A percentile compares a stretch with the other conserved stretches of the same genome.
Evolutionary conservation across 2,797 vertebrate species (phyloP).

Genomic region (Erpetoichthys calabaricus): DNA sequence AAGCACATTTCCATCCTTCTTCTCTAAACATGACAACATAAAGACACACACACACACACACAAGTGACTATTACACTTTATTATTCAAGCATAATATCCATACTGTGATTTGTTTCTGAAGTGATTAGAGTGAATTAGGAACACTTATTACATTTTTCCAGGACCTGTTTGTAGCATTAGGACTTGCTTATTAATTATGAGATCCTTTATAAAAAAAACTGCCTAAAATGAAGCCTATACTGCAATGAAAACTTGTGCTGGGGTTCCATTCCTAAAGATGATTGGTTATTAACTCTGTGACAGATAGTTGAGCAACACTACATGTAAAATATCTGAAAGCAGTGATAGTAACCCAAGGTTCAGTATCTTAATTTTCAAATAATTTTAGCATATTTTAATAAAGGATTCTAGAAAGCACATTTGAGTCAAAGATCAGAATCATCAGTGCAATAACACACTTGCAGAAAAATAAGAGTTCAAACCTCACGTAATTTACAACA

Average conservation of each 20-base stretch:
- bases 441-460: too few relatives aligned
- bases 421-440: too few relatives aligned
- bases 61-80: constrained; percentile 29
- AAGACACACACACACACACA: constrained; percentile 17
- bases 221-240: constrained; percentile 22
- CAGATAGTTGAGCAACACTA: too few relatives aligned
- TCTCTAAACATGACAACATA: constrained; percentile 25
- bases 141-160: constrained; percentile 48
- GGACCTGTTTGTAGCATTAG: constrained; percentile 58
- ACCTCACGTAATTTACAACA: too few relatives aligned
- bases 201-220: constrained; percentile 31
- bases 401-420: too few relatives aligned
- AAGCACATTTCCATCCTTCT: constrained; percentile 20
- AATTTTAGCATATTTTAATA: too few relatives aligned
- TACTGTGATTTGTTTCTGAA: constrained; percentile 56
- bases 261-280: constrained; percentile 8
- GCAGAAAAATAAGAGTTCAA: too few relatives aligned
- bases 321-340: too few relatives aligned
- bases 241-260: constrained; percentile 23
- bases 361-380: too few relatives aligned
- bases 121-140: constrained; percentile 66
- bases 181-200: constrained; percentile 51
- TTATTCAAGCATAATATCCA: constrained; percentile 46
- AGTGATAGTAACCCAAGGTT: too few relatives aligned
- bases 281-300: too few relatives aligned